phyloP scores from a whole-genome alignment of 2,888 invertebrate genomes.

The Troides helena region DNA sequence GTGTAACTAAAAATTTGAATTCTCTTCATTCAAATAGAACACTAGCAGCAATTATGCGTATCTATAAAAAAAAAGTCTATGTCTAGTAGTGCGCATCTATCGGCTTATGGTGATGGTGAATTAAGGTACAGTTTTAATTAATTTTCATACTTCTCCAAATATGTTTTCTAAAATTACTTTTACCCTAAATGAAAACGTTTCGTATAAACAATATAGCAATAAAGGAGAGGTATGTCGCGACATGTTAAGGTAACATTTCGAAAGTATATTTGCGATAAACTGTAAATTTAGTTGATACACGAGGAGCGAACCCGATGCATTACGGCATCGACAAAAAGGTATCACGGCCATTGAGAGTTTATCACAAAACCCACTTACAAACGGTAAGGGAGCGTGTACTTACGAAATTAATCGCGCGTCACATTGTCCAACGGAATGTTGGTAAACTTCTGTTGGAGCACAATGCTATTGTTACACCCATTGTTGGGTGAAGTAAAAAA shows the following conservation, averaged over 20 bases:
- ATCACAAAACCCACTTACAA: conserved; percentile 48
- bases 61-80: too few species aligned
- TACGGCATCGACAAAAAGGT: conserved; percentile 19
- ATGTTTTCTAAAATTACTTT: too few species aligned
- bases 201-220: neutral
- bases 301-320: conserved; percentile 1
- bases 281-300: conserved; percentile 16
- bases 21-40: too few species aligned
- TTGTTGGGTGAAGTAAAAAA: conserved; percentile 46
- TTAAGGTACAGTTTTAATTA: too few species aligned
- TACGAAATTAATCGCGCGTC: conserved; percentile 72
- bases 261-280: conserved; percentile 21
- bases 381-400: conserved; percentile 53
- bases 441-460: conserved; percentile 65
- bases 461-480: conserved; percentile 51
- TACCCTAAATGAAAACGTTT: too few species aligned
- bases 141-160: too few species aligned
- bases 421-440: conserved; percentile 64
- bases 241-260: conserved; percentile 16
- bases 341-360: conserved; percentile 37
- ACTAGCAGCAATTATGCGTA: too few species aligned
- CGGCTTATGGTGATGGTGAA: too few species aligned
- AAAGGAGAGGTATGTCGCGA: conserved; percentile 8
- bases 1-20: too few species aligned
- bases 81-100: neutral